A percentile compares a stretch with the other conserved stretches of the same genome.
Conservation (phyloP, 2,113 vertebrate genomes). For the Poecile atricapillus region DNA sequence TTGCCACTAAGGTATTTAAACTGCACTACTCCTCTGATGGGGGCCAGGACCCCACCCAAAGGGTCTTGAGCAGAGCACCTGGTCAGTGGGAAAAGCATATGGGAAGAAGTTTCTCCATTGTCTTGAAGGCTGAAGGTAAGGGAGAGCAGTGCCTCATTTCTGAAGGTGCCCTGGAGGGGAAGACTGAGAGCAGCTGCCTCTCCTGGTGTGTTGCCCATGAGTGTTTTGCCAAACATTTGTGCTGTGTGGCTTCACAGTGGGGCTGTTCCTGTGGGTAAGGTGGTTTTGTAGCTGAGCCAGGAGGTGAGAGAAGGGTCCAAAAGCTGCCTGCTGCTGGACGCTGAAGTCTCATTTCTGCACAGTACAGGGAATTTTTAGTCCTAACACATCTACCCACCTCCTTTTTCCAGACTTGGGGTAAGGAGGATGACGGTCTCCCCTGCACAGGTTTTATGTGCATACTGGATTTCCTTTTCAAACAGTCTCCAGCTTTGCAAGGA, state of each 20-base stretch:
- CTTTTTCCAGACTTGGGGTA: background rate
- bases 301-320: background rate
- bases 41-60: background rate
- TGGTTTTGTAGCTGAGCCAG: background rate
- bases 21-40: accelerated
- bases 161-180: background rate
- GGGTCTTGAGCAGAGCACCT: background rate
- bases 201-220: accelerated
- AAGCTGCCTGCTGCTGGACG: background rate
- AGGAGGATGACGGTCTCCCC: background rate
- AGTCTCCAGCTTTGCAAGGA: background rate
- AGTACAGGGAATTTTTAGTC: background rate
- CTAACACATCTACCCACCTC: accelerated
- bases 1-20: background rate
- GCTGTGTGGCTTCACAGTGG: background rate
- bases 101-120: background rate
- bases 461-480: background rate
- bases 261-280: background rate
- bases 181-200: background rate
- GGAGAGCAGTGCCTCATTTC: background rate
- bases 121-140: background rate
- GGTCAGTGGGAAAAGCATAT: background rate
- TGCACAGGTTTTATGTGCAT: accelerated
- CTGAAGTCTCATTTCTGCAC: background rate
- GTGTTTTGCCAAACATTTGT: background rate